Evolutionary conservation across 2,888 invertebrate species (phyloP).

Genomic region (Thelaira solivaga): DNA sequence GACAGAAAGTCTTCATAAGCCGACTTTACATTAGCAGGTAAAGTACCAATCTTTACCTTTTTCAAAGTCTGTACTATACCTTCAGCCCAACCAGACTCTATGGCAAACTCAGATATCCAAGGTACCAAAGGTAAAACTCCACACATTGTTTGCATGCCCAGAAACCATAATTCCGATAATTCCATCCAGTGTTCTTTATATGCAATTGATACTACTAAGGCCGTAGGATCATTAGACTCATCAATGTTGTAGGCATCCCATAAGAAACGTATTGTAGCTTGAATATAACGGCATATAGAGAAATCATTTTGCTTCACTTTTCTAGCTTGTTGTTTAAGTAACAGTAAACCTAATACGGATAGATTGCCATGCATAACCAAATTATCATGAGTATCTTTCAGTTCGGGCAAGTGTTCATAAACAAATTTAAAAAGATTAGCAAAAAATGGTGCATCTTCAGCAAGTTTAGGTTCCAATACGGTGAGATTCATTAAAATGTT

Average conservation of each 20-base stretch:
- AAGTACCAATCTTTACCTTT: conserved; percentile 88
- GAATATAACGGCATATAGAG: conserved; percentile 91
- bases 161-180: conserved; percentile 93
- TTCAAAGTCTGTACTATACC: conserved; percentile 89
- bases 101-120: conserved; percentile 93
- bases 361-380: conserved; percentile 91
- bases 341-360: conserved; percentile 87
- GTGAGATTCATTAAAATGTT: conserved; percentile 95
- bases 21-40: conserved; percentile 90
- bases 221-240: conserved; percentile 89
- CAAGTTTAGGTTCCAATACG: conserved; percentile 89
- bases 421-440: conserved; percentile 89
- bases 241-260: conserved; percentile 96
- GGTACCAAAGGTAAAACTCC: conserved; percentile 88
- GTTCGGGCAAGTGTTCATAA: conserved; percentile 89
- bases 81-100: conserved; percentile 96
- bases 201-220: conserved; percentile 88
- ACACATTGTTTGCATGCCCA: conserved; percentile 95
- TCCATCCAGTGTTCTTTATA: conserved; percentile 94
- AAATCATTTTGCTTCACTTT: conserved; percentile 92
- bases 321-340: conserved; percentile 89
- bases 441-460: conserved; percentile 87
- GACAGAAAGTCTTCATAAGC: conserved; percentile 94
- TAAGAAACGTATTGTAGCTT: conserved; percentile 91
- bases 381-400: conserved; percentile 90